These are phyloP conservation scores for Microcebus murinus DNA, from an alignment of 2,113 vertebrate species.

Conservation along the genomic window DNA sequence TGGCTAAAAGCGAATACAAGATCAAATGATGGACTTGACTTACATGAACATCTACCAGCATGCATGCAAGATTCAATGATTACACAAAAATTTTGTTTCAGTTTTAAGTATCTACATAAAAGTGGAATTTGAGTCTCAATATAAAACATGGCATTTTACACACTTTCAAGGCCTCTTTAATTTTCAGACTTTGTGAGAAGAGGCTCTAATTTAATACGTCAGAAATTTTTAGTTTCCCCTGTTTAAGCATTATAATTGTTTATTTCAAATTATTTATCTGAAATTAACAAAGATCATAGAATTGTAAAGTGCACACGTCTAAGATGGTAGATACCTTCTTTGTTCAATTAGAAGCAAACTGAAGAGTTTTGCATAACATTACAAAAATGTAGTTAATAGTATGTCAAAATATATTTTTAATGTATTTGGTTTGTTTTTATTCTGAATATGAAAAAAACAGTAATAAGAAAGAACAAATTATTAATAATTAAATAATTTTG, in stretches of 20 bases:
- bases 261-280: slow-evolving; percentile 41
- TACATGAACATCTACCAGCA: background rate
- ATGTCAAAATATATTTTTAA: slow-evolving; percentile 13
- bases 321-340: background rate
- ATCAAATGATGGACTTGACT: slow-evolving; percentile 13
- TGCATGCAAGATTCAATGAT: background rate
- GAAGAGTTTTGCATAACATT: slow-evolving; percentile 17
- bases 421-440: slow-evolving; percentile 29
- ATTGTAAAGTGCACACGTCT: background rate
- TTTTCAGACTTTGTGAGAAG: slow-evolving; percentile 21
- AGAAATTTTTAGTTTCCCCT: background rate
- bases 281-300: slow-evolving; percentile 23
- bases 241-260: slow-evolving; percentile 27
- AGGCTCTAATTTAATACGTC: background rate
- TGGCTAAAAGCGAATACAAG: slow-evolving; percentile 47
- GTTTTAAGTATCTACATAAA: slow-evolving; percentile 25
- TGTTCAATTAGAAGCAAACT: slow-evolving; percentile 26
- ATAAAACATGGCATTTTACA: slow-evolving; percentile 25
- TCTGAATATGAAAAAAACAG: slow-evolving; percentile 7
- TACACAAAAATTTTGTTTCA: slow-evolving; percentile 5
- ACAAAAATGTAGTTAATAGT: slow-evolving; percentile 36
- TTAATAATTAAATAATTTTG: slow-evolving; percentile 31
- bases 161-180: slow-evolving; percentile 48
- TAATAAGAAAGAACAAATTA: background rate
- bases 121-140: background rate